A percentile compares a stretch with the other conserved stretches of the same genome.
phyloP scores from a whole-genome alignment of 2,888 invertebrate species.

The Hirtodrosophila duncani region DNA sequence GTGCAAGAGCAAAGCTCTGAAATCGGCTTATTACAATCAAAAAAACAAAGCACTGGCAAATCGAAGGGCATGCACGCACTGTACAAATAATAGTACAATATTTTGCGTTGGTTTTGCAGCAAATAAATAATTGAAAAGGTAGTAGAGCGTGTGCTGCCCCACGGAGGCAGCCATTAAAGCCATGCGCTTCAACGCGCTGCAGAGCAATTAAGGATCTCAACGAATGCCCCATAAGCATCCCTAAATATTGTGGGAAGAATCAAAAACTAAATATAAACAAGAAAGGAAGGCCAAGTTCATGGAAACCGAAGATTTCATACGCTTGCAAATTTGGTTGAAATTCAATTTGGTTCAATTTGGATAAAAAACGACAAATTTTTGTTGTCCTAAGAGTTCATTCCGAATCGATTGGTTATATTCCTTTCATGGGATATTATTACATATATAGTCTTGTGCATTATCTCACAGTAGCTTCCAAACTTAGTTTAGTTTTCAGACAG shows the following conservation, averaged over 20 bases:
- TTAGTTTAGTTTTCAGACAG: no score
- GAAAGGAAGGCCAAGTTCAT: conserved; percentile 7
- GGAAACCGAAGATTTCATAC: no score
- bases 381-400: no score
- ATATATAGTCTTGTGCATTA: no score
- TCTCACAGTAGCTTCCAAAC: no score
- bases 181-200: conserved; percentile 46
- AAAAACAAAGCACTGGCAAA: conserved; percentile 11
- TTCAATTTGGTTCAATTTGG: no score
- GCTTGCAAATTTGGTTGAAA: no score
- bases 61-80: conserved; percentile 48
- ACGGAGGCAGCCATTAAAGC: conserved; percentile 50
- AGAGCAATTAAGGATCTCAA: conserved; percentile 59
- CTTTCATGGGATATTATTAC: no score
- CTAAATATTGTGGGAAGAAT: conserved; percentile 33
- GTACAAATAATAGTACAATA: conserved; percentile 6
- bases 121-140: conserved; percentile 55
- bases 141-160: conserved; percentile 32
- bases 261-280: conserved; percentile 29
- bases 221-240: conserved; percentile 42
- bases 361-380: no score
- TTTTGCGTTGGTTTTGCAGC: conserved; percentile 4
- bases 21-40: conserved; percentile 58
- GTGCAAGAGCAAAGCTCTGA: background rate
- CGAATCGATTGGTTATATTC: no score